These are phyloP conservation scores for Drosophila mimetica DNA, from an alignment of 2,888 invertebrate species.

Conservation along the genomic window DNA sequence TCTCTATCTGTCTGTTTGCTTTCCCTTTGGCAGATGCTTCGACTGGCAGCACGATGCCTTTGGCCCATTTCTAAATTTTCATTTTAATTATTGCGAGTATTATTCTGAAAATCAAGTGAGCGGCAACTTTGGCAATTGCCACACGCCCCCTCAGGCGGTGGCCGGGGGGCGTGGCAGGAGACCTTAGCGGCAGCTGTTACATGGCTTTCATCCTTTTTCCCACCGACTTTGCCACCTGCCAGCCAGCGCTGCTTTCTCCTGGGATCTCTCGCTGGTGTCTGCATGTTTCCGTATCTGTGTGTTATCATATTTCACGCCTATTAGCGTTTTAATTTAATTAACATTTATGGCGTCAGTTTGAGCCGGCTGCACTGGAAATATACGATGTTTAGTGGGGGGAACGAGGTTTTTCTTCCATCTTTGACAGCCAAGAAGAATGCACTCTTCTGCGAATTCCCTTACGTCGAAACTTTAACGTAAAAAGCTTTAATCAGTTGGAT, in stretches of 20 bases:
- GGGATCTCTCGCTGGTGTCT: constrained; percentile 15
- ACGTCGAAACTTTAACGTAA: background rate
- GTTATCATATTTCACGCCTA: constrained; percentile 80
- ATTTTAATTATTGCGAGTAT: constrained; percentile 77
- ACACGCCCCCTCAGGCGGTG: constrained; percentile 3
- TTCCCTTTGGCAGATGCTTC: constrained; percentile 62
- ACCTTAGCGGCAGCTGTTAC: constrained; percentile 62
- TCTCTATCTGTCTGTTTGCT: constrained; percentile 51
- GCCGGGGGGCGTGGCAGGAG: constrained; percentile 17
- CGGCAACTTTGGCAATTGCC: constrained; percentile 60
- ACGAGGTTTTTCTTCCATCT: background rate
- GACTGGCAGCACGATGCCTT: constrained; percentile 40
- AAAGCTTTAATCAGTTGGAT: constrained; percentile 5
- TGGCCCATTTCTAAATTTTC: constrained; percentile 72
- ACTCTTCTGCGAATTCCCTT: background rate
- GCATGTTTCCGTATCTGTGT: constrained; percentile 39
- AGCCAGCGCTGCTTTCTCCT: background rate
- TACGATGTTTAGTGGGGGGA: background rate
- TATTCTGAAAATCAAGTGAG: constrained; percentile 75
- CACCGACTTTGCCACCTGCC: constrained; percentile 6
- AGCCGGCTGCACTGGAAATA: constrained; percentile 51
- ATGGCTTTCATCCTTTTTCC: constrained; percentile 20
- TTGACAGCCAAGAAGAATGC: background rate
- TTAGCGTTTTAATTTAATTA: constrained; percentile 78
- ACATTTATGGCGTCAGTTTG: constrained; percentile 77